phyloP scores from a whole-genome alignment of 2,113 vertebrate species.

The Syngnathus typhle region DNA sequence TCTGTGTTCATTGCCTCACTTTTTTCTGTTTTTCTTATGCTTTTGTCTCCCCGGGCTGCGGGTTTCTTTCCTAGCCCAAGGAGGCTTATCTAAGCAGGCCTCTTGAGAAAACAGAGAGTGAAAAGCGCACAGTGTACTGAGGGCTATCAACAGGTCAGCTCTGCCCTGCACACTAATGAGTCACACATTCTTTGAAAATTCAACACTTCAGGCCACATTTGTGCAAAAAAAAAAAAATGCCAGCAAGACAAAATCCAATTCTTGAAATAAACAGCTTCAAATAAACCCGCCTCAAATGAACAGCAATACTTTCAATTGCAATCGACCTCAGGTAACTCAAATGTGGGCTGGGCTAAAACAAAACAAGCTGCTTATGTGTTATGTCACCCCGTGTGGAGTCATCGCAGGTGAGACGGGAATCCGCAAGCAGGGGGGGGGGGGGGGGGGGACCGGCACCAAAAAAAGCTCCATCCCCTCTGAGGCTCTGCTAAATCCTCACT shows the following conservation, averaged over 20 bases:
- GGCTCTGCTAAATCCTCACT: too few species aligned
- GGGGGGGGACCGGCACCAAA: too few species aligned
- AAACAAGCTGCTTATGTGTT: slow-evolving; percentile 28
- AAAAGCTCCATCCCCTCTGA: too few species aligned
- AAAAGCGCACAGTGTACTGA: slow-evolving; percentile 24
- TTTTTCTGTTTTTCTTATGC: slow-evolving; percentile 18
- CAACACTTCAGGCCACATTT: slow-evolving; percentile 1
- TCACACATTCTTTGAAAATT: slow-evolving; percentile 33
- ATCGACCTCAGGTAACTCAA: slow-evolving; percentile 22
- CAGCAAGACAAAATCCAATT: not conserved
- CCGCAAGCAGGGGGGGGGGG: not conserved
- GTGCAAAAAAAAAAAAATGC: not conserved
- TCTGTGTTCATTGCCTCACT: slow-evolving; percentile 19
- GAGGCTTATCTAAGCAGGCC: slow-evolving; percentile 57
- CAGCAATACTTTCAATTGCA: slow-evolving; percentile 16
- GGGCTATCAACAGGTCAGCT: slow-evolving; percentile 18
- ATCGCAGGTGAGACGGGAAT: slow-evolving; percentile 38
- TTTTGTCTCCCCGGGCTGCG: slow-evolving; percentile 39
- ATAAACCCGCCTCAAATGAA: slow-evolving; percentile 9
- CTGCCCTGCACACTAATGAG: slow-evolving; percentile 31
- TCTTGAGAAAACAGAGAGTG: slow-evolving; percentile 38
- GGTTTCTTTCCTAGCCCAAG: slow-evolving; percentile 51
- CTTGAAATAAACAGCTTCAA: slow-evolving; percentile 8
- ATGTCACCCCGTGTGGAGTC: slow-evolving; percentile 5
- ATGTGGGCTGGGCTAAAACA: slow-evolving; percentile 19